phyloP scores from a whole-genome alignment of 2,888 invertebrate species.

The Cordilura impudica region DNA sequence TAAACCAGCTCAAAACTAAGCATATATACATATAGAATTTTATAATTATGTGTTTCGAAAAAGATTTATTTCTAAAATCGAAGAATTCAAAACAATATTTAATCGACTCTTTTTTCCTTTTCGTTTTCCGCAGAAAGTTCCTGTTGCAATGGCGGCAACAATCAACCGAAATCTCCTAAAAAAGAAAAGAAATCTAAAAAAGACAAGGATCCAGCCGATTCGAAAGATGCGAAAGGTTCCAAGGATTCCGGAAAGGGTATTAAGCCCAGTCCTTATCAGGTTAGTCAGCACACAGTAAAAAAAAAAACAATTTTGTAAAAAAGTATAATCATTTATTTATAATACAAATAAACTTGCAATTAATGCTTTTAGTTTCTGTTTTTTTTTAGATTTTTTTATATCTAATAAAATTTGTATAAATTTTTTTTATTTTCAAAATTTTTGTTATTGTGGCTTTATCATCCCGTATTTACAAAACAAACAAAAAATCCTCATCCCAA shows the following conservation, averaged over 20 bases:
- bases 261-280: conserved; percentile 85
- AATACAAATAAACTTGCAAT: background rate
- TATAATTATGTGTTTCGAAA: too few relatives aligned
- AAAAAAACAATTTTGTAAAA: background rate
- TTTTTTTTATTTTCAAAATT: conserved; percentile 48
- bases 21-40: too few relatives aligned
- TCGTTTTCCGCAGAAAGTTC: conserved; percentile 82
- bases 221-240: conserved; percentile 80
- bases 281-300: conserved; percentile 73
- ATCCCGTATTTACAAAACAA: conserved; percentile 44
- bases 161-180: conserved; percentile 82
- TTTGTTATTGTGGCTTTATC: conserved; percentile 40
- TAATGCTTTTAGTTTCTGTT: conserved; percentile 20
- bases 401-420: conserved; percentile 26
- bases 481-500: conserved; percentile 48
- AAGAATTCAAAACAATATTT: background rate
- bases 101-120: background rate
- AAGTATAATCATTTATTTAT: background rate
- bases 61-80: too few relatives aligned
- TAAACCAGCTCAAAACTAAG: too few relatives aligned
- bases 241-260: conserved; percentile 82
- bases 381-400: background rate
- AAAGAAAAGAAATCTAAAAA: conserved; percentile 86
- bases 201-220: conserved; percentile 81
- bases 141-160: conserved; percentile 85